A percentile compares a stretch with the other conserved stretches of the same genome.
Evolutionary conservation across 1,140 invertebrate species (phyloP).

Genomic region (Leptinotarsa texana): DNA sequence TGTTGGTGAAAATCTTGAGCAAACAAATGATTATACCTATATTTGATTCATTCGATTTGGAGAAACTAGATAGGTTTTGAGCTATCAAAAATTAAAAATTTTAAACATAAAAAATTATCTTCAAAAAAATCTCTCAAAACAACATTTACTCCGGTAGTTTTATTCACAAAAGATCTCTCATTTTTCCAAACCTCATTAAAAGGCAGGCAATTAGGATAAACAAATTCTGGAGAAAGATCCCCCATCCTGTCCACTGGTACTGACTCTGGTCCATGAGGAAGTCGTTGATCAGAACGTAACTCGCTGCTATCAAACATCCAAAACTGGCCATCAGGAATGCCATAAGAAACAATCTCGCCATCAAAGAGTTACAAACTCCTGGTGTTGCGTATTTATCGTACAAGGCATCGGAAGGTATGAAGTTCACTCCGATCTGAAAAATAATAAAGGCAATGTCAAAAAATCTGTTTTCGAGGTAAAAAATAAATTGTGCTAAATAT

Average conservation of each 20-base stretch:
- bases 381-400: conserved; percentile 28
- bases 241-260: conserved; percentile 40
- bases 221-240: conserved; percentile 40
- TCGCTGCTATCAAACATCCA: conserved; percentile 37
- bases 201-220: conserved; percentile 39
- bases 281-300: conserved; percentile 40
- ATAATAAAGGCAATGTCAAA: not conserved
- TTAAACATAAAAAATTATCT: too few species aligned
- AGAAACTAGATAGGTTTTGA: too few species aligned
- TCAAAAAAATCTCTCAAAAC: too few species aligned
- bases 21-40: too few species aligned
- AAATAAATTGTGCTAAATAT: too few species aligned
- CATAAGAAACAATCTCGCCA: conserved; percentile 35
- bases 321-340: conserved; percentile 38
- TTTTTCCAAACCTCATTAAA: conserved; percentile 39
- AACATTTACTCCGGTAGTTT: not conserved
- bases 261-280: conserved; percentile 31
- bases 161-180: conserved; percentile 20
- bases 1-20: too few species aligned
- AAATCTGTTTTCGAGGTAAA: too few species aligned
- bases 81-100: too few species aligned
- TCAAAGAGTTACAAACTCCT: conserved; percentile 28
- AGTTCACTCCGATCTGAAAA: conserved; percentile 33
- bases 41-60: too few species aligned
- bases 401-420: conserved; percentile 33